A percentile compares a stretch with the other conserved stretches of the same genome.
These are phyloP conservation scores for Hemistola chrysoprasaria DNA, from an alignment of 2,888 invertebrate genomes.

Conservation along the genomic window DNA sequence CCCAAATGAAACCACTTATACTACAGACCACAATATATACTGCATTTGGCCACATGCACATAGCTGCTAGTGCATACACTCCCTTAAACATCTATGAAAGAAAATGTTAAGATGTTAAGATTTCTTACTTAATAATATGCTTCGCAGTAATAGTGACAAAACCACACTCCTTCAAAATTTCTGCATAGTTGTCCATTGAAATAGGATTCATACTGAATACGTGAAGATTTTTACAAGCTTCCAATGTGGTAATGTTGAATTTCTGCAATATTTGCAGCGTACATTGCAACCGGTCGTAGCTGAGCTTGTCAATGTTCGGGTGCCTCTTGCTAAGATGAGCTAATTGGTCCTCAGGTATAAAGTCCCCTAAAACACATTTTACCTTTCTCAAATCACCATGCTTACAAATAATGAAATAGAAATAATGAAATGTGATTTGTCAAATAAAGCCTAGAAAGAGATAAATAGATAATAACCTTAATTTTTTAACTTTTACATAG, in stretches of 20 bases:
- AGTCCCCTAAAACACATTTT: constrained; percentile 43
- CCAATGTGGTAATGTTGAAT: constrained; percentile 70
- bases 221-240: constrained; percentile 79
- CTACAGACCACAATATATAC: no score
- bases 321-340: constrained; percentile 52
- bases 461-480: no score
- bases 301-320: constrained; percentile 57
- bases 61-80: no score
- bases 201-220: constrained; percentile 81
- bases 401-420: no score
- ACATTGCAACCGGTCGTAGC: constrained; percentile 50
- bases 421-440: no score
- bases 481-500: no score
- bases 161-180: constrained; percentile 83
- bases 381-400: no score
- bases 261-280: constrained; percentile 59
- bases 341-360: constrained; percentile 39
- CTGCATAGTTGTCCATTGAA: constrained; percentile 83
- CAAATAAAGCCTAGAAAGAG: no score
- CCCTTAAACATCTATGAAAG: no score
- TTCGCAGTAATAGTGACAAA: constrained; percentile 69
- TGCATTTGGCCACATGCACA: no score
- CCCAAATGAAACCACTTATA: no score
- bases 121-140: constrained; percentile 66
- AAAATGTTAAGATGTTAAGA: no score